A percentile compares a stretch with the other conserved stretches of the same genome.
These are phyloP conservation scores for Steinernema feltiae DNA, from an alignment of 1,140 invertebrate species.

Conservation along the genomic window DNA sequence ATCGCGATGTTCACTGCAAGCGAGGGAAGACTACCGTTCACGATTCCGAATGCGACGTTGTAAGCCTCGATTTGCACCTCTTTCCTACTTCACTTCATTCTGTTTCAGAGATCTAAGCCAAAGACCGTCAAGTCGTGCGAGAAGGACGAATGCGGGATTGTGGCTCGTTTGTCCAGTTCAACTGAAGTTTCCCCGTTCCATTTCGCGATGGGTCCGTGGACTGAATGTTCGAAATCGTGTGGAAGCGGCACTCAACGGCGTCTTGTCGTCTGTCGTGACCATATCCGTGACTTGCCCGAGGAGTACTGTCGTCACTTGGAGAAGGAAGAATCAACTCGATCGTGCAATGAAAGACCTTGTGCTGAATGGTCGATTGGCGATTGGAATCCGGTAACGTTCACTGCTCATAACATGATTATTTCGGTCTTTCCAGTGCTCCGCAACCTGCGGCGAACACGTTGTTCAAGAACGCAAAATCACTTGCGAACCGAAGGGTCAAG, in stretches of 20 bases:
- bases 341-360: constrained; percentile 40
- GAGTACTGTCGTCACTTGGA: constrained; percentile 47
- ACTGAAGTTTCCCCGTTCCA: constrained; percentile 30
- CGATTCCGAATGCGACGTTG: constrained; percentile 41
- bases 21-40: constrained; percentile 25
- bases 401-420: background rate
- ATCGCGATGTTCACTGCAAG: constrained; percentile 35
- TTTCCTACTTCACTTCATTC: too few species aligned
- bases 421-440: constrained; percentile 38
- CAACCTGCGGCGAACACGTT: constrained; percentile 44
- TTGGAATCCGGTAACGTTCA: constrained; percentile 30
- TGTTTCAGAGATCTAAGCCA: constrained; percentile 24
- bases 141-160: background rate
- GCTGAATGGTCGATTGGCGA: constrained; percentile 39
- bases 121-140: constrained; percentile 37
- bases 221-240: constrained; percentile 43
- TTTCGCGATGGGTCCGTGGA: constrained; percentile 51
- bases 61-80: constrained; percentile 30
- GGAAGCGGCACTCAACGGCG: constrained; percentile 47
- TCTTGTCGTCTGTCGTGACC: constrained; percentile 48
- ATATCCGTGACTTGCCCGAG: constrained; percentile 44
- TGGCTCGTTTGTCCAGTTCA: background rate
- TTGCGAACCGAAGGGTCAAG: constrained; percentile 27
- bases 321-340: constrained; percentile 21
- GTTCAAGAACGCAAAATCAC: constrained; percentile 39